Evolutionary conservation across 2,888 invertebrate species (phyloP).

Genomic region (Drosophila testacea): DNA sequence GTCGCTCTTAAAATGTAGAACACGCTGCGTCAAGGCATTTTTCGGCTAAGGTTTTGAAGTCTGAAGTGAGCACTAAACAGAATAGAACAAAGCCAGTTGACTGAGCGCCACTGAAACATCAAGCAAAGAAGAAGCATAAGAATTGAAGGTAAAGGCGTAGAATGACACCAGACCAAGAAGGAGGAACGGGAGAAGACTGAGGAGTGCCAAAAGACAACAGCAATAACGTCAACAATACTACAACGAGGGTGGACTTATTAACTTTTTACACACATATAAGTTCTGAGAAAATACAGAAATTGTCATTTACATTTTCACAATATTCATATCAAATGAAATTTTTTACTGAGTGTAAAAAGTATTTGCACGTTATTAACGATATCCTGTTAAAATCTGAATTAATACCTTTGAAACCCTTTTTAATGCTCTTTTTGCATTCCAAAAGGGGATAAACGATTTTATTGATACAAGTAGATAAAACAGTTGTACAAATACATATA

Average conservation of each 20-base stretch:
- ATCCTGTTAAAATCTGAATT: too few species aligned
- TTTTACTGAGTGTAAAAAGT: too few species aligned
- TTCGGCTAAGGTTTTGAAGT: slow-evolving; percentile 15
- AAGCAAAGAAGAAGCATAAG: slow-evolving; percentile 31
- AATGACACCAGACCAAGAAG: neutral
- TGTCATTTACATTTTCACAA: too few species aligned
- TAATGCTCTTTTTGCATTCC: too few species aligned
- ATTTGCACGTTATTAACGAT: too few species aligned
- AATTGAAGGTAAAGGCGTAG: slow-evolving; percentile 34
- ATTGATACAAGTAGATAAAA: too few species aligned
- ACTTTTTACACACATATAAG: neutral
- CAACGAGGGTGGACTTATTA: slow-evolving; percentile 19
- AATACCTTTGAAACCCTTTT: too few species aligned
- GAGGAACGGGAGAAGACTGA: slow-evolving; percentile 3
- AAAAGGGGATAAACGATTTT: too few species aligned
- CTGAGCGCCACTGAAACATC: slow-evolving; percentile 34
- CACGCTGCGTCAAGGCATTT: slow-evolving; percentile 67
- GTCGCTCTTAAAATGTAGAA: slow-evolving; percentile 51
- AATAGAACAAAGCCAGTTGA: slow-evolving; percentile 13
- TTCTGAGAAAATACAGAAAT: too few species aligned
- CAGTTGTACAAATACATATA: too few species aligned
- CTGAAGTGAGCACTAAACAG: slow-evolving; percentile 27
- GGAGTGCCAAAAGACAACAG: slow-evolving; percentile 44
- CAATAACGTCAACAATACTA: slow-evolving; percentile 46
- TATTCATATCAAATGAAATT: too few species aligned